Evolutionary conservation across 2,888 invertebrate genomes (phyloP).

Genomic region (Leptogaster cylindrica): DNA sequence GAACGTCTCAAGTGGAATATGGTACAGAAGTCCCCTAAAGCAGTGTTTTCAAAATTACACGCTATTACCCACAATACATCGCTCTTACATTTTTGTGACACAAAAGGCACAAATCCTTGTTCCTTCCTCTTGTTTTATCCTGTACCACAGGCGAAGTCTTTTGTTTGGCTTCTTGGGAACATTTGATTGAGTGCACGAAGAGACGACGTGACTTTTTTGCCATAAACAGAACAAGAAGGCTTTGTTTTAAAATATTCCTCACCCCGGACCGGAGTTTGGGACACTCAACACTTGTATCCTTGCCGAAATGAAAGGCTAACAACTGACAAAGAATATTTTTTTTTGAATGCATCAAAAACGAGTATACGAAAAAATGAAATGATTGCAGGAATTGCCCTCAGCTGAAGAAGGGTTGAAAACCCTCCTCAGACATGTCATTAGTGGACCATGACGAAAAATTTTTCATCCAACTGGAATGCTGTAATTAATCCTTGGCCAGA

Average conservation of each 20-base stretch:
- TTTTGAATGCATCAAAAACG: constrained; percentile 17
- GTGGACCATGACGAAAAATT: constrained; percentile 41
- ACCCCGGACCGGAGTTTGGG: constrained; percentile 11
- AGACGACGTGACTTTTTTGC: constrained; percentile 37
- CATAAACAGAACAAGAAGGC: constrained; percentile 21
- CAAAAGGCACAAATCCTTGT: constrained; percentile 40
- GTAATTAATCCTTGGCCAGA: constrained; percentile 41
- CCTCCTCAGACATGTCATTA: constrained; percentile 37
- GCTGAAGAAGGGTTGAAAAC: constrained; percentile 31
- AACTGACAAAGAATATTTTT: constrained; percentile 38
- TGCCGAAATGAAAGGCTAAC: constrained; percentile 40
- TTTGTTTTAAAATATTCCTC: constrained; percentile 35
- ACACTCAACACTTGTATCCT: constrained; percentile 41
- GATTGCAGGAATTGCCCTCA: constrained; percentile 33
- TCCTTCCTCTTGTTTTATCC: constrained; percentile 41
- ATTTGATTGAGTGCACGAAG: constrained; percentile 41
- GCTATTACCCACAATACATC: constrained; percentile 44
- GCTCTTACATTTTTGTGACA: constrained; percentile 38
- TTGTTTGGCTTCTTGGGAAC: constrained; percentile 37
- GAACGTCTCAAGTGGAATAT: constrained; percentile 47
- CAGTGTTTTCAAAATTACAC: constrained; percentile 47
- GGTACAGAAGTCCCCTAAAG: constrained; percentile 43
- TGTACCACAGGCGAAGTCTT: constrained; percentile 29
- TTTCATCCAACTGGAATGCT: constrained; percentile 39
- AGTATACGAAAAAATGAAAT: constrained; percentile 27